Evolutionary conservation across 2,113 vertebrate species (phyloP), one percentile per base, ranked within the genome.

Genomic region (Scomber scombrus): DNA sequence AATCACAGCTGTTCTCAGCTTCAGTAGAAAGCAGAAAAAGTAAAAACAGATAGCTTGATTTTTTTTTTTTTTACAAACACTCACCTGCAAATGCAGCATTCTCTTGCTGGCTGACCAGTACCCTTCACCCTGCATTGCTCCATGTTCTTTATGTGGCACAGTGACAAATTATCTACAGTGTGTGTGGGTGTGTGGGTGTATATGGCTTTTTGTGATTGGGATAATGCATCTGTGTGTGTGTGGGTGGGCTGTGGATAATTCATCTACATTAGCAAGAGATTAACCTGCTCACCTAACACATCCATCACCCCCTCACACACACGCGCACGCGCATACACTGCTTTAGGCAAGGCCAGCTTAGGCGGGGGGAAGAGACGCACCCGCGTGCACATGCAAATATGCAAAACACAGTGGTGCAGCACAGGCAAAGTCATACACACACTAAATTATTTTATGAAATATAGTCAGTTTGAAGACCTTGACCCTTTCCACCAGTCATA

Each of bases 201-300:
- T 77, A 70, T 71, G 56, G 68, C 66, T 73, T 78, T 60, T 51
- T 65, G 65, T 47, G 31, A 18, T 74, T 65, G 26, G 55, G 58
- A 84, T 85, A 61, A 63, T 78, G 83, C 60, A 75, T 78, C 67
- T 31, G 18, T 72, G 68, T 57, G 64, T 40, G 8, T 40, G 34
- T 40, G 34, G 34, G 34, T 74, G 78, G 67, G 46, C 74, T 72
- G 54, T 50, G 82, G 76, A 90, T 89, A 84, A 92, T 93, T 93
- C 80, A 90, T 93, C 92, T 91, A 92, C 89, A 93, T 93, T 92
- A 93, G 80, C 71, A 79, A 78, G 83, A 93, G 88, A 92, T 92
- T 92, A 93, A 92, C 91, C 89, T 81, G 82, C 86, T 92, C 83
- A 90, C 92, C 92, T 83, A 79, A 80, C 64, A 64, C 91, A 92